Percentiles rank a stretch among this genome's conserved stretches.
Evolutionary conservation across 2,797 vertebrate genomes (phyloP).

Genomic region (Ceryle rudis): DNA sequence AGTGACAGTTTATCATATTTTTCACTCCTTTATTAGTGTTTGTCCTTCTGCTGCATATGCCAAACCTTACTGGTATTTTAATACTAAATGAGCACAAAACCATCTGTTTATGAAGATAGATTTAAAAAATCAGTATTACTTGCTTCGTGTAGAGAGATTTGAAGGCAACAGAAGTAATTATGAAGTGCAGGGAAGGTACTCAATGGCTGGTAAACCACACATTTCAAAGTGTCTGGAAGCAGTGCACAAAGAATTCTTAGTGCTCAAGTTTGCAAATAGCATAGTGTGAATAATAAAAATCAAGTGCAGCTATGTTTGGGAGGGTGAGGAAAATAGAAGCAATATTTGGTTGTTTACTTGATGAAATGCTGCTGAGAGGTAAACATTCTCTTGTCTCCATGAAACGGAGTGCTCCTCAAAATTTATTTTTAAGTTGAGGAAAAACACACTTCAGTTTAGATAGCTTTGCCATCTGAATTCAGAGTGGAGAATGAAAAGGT

Average conservation of each 20-base stretch:
- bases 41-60: neutral
- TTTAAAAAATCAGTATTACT: slow-evolving; percentile 2
- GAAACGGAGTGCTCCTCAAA: neutral
- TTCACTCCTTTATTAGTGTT: neutral
- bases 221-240: neutral
- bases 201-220: neutral
- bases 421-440: neutral
- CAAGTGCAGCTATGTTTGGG: neutral
- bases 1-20: neutral
- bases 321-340: neutral
- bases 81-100: slow-evolving; percentile 17
- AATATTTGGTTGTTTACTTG: neutral
- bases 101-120: slow-evolving; percentile 5
- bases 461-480: neutral
- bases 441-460: neutral
- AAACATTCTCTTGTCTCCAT: neutral
- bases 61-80: slow-evolving; percentile 29
- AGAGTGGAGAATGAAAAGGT: neutral
- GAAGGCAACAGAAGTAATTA: slow-evolving; percentile 43
- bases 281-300: slow-evolving; percentile 39
- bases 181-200: neutral
- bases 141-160: slow-evolving; percentile 14
- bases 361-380: neutral
- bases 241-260: neutral
- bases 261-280: slow-evolving; percentile 6